Evolutionary conservation across 2,888 invertebrate genomes (phyloP), one percentile per base, ranked within the genome.

Genomic region (Eupithecia inturbata): DNA sequence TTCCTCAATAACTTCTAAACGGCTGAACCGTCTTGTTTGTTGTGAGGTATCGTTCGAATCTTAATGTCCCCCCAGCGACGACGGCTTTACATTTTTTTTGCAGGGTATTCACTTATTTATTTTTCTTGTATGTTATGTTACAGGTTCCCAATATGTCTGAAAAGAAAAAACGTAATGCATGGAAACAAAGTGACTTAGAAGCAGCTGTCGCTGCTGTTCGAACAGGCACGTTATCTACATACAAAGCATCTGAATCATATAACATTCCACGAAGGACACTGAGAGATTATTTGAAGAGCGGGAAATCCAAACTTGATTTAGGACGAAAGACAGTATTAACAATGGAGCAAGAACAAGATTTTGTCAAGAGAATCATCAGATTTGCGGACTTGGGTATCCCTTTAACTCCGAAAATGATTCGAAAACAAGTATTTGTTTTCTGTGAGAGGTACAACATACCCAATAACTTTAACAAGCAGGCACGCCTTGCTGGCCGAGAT

Each of bases 381-480:
- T 45, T 73, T n/a, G 53, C 67, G 4, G 26, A 66, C 26, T 7
- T 66, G 22, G 66, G 66, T 19, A 41, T 41, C 14, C 66, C 66
- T 22, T 41, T 63, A 33, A 70, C 64, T n/a, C 66, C 33, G 12
- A 64, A 53, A 49, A 22, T 70, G 22, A 33, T 70, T n/a, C 62
- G 73, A 22, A 69, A 66, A 39, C 71, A 71, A 62, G 73, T 57
- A 22, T 68, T 39, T 62, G 7, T 60, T 31, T 81, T 76, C 73
- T 80, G 79, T 74, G 60, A 74, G 26, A 66, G 31, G 10, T 10
- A 71, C 57, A n/a, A 74, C 6, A 78, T 80, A 10, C 41, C 22
- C 57, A 72, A 79, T 33, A 16, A 7, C 12, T 79, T 80, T n/a
- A 81, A 72, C 71, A 76, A 41, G 66, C 39, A 66, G 10, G n/a